Conservation (phyloP, 2,797 vertebrate genomes). For the Leptatherina wallacei region DNA sequence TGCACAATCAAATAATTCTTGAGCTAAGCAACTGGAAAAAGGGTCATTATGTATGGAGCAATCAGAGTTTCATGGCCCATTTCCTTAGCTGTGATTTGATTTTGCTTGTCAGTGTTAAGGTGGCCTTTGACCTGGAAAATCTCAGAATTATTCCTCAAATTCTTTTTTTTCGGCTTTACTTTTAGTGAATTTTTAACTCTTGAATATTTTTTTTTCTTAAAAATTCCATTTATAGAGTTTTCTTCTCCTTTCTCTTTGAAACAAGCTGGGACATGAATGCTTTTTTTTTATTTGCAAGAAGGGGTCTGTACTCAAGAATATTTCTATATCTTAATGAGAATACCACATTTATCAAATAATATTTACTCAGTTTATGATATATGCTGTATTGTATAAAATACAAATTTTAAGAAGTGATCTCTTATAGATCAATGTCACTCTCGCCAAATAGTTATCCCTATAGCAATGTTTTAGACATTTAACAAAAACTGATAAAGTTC, state of each 20-base stretch:
- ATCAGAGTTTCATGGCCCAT: slow-evolving; percentile 83
- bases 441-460: background rate
- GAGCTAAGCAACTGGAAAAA: slow-evolving; percentile 76
- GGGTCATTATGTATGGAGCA: slow-evolving; percentile 79
- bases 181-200: slow-evolving; percentile 19
- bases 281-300: slow-evolving; percentile 66
- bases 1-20: slow-evolving; percentile 84
- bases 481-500: background rate
- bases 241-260: slow-evolving; percentile 20
- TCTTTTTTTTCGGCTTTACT: slow-evolving; percentile 13
- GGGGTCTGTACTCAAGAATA: slow-evolving; percentile 51
- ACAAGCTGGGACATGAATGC: slow-evolving; percentile 36
- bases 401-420: background rate
- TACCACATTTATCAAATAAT: background rate
- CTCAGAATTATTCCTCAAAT: slow-evolving; percentile 48
- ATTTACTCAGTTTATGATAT: too few relatives aligned
- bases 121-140: slow-evolving; percentile 71
- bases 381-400: background rate
- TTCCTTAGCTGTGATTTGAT: slow-evolving; percentile 84
- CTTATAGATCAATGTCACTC: background rate
- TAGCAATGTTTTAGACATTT: background rate
- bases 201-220: slow-evolving; percentile 16
- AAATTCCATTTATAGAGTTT: slow-evolving; percentile 5
- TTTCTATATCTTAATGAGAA: slow-evolving; percentile 65
- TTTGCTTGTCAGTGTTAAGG: slow-evolving; percentile 80